Base-by-base conservation (phyloP, 2,113 vertebrate genomes). In the Amphilophus citrinellus region DNA sequence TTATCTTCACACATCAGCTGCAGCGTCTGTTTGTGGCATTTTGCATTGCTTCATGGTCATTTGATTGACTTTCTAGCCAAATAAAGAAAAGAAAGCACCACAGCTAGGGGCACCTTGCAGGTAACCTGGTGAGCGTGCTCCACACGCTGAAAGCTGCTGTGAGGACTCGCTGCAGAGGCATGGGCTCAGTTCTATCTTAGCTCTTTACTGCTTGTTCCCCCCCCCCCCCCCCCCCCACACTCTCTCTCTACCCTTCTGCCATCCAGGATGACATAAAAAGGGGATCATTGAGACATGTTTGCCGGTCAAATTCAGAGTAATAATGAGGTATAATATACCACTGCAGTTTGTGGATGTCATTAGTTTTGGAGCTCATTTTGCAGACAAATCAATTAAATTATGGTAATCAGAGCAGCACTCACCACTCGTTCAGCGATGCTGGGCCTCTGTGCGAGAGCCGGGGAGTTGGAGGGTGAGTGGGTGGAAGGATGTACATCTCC, bases 371-470 rank as follows among this genome's bases (percentile, higher is more conserved):
- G 56, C 35, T 76, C n/a, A 50, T 57, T 85, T 80, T 84, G 63
- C 77, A 86, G 88, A 91, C 76, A 82, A 90, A 91, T 89, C 75
- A 89, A 83, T 91, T 79, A 57, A 85, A 77, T 90, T 81, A 91
- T 93, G 89, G 84, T 89, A 87, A 92, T 71, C 0, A 22, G 35
- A 80, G 50, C 75, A 56, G 61, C 83, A 5, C 84, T 87, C 22
- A 14, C 1, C 42, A 4, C 77, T 79, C n/a, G 30, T 47, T 79
- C 42, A 15, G 63, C 17, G n/a, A 20, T 58, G 53, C 62, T 9
- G 62, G 50, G 57, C 63, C 63, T 50, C 10, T 27, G 57, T 60
- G 39, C 32, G 14, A 44, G 62, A 53, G 53, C n/a, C 37, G 42
- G 57, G 44, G 57, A 61, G 68, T 57, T 77, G 81, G 17, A 42